phyloP scores from a whole-genome alignment of 1,140 invertebrate species.

The Parasteatoda tepidariorum region DNA sequence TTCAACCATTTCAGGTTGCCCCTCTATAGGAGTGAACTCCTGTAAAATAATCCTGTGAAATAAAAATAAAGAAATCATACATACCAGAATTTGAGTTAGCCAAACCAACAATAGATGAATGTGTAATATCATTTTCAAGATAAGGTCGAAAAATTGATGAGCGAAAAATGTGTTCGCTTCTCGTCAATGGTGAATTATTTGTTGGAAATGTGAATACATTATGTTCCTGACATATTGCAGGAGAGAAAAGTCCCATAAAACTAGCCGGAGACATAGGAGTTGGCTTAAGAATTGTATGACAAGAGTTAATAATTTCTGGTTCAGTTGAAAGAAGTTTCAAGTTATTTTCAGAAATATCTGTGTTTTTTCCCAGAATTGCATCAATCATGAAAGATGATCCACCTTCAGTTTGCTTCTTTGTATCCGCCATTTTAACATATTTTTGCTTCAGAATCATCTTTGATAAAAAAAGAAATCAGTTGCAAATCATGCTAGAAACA shows the following conservation, averaged over 20 bases:
- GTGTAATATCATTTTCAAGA: neutral
- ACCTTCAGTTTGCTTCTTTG: neutral
- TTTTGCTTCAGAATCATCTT: neutral
- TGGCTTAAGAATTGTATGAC: slow-evolving; percentile 19
- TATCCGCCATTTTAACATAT: neutral
- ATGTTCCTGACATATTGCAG: slow-evolving; percentile 5
- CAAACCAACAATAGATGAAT: slow-evolving; percentile 1
- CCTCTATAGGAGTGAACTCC: no score
- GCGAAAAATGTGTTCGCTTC: slow-evolving; percentile 16
- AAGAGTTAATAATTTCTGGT: slow-evolving; percentile 2
- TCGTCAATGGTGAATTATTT: slow-evolving; percentile 1
- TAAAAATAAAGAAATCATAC: no score
- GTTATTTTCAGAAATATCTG: slow-evolving; percentile 3
- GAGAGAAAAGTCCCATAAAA: slow-evolving; percentile 37
- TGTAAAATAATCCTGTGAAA: no score
- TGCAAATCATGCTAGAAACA: neutral
- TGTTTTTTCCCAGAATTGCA: slow-evolving; percentile 38
- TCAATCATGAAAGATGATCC: slow-evolving; percentile 54
- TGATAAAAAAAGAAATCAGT: neutral
- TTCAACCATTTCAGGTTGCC: no score
- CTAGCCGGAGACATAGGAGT: slow-evolving; percentile 43
- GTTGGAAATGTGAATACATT: slow-evolving; percentile 26
- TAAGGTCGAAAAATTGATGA: slow-evolving; percentile 6
- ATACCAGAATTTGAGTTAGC: slow-evolving; percentile 14
- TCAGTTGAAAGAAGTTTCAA: slow-evolving; percentile 15